Evolutionary conservation across 2,113 vertebrate species (phyloP).

Genomic region (Takifugu bimaculatus): DNA sequence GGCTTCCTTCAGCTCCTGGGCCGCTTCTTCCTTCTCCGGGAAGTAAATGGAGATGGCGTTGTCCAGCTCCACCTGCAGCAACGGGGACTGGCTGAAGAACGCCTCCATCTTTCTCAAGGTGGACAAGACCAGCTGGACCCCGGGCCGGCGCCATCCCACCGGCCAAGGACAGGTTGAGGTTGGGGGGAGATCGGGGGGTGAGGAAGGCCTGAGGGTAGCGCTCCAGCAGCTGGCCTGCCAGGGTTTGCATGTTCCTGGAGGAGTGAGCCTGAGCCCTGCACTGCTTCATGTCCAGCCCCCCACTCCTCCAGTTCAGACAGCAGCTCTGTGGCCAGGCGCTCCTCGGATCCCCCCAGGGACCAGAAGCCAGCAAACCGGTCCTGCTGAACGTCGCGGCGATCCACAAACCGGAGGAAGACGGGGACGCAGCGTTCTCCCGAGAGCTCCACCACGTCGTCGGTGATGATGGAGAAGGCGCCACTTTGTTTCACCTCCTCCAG

Average conservation of each 20-base stretch:
- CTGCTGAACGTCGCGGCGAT: conserved; percentile 78
- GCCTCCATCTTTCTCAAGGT: conserved; percentile 83
- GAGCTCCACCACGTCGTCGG: conserved; percentile 82
- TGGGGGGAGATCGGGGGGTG: conserved; percentile 77
- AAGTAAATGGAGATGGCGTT: conserved; percentile 81
- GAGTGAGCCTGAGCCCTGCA: conserved; percentile 90
- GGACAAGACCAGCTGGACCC: conserved; percentile 82
- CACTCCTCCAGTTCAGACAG: conserved; percentile 79
- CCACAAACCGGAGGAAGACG: conserved; percentile 83
- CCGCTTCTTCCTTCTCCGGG: conserved; percentile 80
- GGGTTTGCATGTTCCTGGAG: conserved; percentile 82
- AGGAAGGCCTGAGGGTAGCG: conserved; percentile 81
- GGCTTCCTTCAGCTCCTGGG: conserved; percentile 77
- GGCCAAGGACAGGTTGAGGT: conserved; percentile 85
- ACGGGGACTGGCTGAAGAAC: conserved; percentile 80
- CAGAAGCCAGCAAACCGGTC: conserved; percentile 88
- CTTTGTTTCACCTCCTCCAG: conserved; percentile 83
- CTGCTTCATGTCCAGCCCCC: conserved; percentile 88
- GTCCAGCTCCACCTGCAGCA: conserved; percentile 80
- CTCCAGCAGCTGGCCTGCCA: conserved; percentile 80
- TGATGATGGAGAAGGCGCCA: conserved; percentile 84
- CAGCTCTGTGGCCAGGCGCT: conserved; percentile 77
- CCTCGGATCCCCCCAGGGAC: conserved; percentile 79
- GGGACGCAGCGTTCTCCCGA: conserved; percentile 82
- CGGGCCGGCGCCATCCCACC: conserved; percentile 75